Evolutionary conservation across 2,113 vertebrate species (phyloP).

Genomic region (Onychorhynchus coronatus): DNA sequence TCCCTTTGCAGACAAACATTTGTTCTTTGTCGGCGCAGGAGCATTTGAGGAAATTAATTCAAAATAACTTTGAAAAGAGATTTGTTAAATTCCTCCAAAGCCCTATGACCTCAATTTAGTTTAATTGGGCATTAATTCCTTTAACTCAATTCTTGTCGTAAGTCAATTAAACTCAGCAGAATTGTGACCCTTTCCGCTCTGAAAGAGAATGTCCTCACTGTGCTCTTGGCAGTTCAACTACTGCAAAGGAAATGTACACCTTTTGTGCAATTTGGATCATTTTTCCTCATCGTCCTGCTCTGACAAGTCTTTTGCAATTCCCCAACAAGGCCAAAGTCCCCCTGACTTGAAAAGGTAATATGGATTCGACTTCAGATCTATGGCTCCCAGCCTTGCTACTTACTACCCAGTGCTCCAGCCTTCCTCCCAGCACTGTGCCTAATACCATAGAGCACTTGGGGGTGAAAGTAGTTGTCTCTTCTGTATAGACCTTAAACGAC

Average conservation of each 20-base stretch:
- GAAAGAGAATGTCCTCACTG: background rate
- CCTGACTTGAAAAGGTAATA: background rate
- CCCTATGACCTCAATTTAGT: background rate
- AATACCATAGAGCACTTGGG: rapidly evolving
- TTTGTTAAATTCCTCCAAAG: constrained; percentile 28
- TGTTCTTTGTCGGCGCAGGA: background rate
- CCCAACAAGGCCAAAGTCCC: background rate
- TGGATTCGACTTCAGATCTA: background rate
- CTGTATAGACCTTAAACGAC: background rate
- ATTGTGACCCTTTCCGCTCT: background rate
- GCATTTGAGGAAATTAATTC: constrained; percentile 29
- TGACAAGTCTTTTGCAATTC: background rate
- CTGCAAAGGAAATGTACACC: background rate
- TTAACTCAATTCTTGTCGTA: constrained; percentile 20
- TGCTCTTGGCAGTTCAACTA: background rate
- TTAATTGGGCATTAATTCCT: background rate
- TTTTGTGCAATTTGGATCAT: background rate
- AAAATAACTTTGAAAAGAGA: constrained; percentile 12
- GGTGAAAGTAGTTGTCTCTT: background rate
- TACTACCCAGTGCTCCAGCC: background rate
- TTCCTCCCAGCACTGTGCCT: background rate
- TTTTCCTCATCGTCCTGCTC: background rate
- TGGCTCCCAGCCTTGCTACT: background rate
- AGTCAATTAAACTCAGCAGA: constrained; percentile 29
- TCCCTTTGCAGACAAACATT: constrained; percentile 2